These are phyloP conservation scores for Bellardia pandia DNA, from an alignment of 2,888 invertebrate genomes.

Conservation along the genomic window DNA sequence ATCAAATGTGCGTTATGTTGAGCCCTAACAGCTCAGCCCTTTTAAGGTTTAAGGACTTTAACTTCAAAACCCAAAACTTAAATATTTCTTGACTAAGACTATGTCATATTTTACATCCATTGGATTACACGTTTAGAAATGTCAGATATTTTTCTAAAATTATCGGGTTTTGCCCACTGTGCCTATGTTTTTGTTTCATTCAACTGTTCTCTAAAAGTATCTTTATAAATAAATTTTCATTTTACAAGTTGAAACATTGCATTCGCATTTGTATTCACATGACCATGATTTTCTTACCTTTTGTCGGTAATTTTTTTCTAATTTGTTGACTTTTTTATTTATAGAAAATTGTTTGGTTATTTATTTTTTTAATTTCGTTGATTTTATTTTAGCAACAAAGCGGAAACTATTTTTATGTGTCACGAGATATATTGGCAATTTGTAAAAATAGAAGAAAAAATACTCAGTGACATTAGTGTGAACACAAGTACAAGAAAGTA, in stretches of 20 bases:
- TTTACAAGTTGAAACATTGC: conserved; percentile 10
- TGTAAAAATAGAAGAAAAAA: conserved; percentile 8
- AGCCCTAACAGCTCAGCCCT: too few relatives aligned
- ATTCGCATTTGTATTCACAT: conserved; percentile 31
- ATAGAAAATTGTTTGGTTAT: conserved; percentile 3
- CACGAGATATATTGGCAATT: conserved; percentile 50
- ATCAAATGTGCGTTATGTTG: too few relatives aligned
- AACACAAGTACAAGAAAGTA: not conserved
- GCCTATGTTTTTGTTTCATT: not conserved
- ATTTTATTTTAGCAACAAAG: conserved; percentile 12
- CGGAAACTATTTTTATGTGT: conserved; percentile 44
- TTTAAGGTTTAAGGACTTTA: too few relatives aligned
- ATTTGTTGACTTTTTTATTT: conserved; percentile 48
- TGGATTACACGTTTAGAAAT: too few relatives aligned
- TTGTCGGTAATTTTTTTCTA: conserved; percentile 33
- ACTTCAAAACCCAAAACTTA: too few relatives aligned
- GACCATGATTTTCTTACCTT: conserved; percentile 50
- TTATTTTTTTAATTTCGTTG: not conserved
- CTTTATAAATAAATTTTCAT: not conserved
- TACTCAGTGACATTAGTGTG: not conserved
- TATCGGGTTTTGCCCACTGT: not conserved
- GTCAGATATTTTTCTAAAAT: too few relatives aligned
- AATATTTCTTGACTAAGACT: too few relatives aligned
- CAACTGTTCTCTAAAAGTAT: not conserved
- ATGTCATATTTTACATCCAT: too few relatives aligned